phyloP scores from a whole-genome alignment of 53 echinoderm and acorn worm genomes.

The Crossaster papposus region DNA sequence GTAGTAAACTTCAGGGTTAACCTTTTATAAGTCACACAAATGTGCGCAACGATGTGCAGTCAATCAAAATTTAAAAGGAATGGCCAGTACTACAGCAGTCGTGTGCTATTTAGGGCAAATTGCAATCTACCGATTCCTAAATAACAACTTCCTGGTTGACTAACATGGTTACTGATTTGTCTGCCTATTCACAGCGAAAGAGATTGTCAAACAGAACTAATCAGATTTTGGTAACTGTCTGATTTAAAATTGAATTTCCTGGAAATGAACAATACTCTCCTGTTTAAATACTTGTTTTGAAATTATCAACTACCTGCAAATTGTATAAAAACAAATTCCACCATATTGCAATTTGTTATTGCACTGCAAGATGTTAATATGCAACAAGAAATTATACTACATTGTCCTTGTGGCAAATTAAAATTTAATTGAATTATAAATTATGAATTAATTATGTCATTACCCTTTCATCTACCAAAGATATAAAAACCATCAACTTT shows the following conservation, averaged over 20 bases:
- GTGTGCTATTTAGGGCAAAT: neutral
- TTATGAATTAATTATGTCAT: neutral
- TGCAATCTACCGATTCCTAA: neutral
- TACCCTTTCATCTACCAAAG: neutral
- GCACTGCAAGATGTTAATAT: too few relatives aligned
- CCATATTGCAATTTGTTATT: too few relatives aligned
- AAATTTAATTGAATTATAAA: neutral
- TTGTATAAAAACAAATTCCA: neutral
- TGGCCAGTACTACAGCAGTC: too few relatives aligned
- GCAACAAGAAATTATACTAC: neutral
- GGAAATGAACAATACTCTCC: neutral
- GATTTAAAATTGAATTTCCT: neutral
- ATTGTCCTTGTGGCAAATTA: neutral
- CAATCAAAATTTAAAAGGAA: too few relatives aligned
- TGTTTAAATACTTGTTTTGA: neutral
- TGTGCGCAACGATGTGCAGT: too few relatives aligned
- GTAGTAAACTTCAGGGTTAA: too few relatives aligned
- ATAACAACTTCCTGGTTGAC: conserved; percentile 32
- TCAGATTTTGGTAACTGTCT: neutral
- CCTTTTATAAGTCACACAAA: too few relatives aligned
- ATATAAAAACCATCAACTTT: too few relatives aligned
- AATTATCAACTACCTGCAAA: neutral
- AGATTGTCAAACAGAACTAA: neutral
- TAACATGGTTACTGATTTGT: neutral
- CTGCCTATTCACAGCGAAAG: neutral